Conservation (phyloP, 2,888 invertebrate genomes). For the Xestoiulus laeticollis region DNA sequence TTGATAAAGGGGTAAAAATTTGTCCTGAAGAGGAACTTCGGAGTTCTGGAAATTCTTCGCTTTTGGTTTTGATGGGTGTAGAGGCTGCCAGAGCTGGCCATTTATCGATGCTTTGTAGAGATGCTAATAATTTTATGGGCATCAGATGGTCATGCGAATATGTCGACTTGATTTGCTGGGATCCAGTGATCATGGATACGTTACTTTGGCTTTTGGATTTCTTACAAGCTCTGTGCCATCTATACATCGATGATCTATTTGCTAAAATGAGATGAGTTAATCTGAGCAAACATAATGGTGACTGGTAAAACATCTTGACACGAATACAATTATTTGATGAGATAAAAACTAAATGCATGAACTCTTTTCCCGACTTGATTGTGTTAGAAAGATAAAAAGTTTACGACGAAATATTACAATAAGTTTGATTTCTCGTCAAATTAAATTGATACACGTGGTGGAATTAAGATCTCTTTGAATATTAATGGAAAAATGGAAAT, state of each 20-base stretch:
- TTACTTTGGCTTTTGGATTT: constrained; percentile 26
- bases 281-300: too few species aligned
- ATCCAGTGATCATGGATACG: not conserved
- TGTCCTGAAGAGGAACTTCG: not conserved
- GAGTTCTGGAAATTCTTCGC: not conserved
- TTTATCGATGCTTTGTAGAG: not conserved
- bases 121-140: not conserved
- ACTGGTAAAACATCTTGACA: too few species aligned
- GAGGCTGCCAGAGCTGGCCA: constrained; percentile 1
- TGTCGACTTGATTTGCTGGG: not conserved
- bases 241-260: not conserved
- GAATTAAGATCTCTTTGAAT: too few species aligned
- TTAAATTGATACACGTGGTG: too few species aligned
- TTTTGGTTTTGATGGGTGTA: not conserved
- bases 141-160: not conserved
- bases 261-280: not conserved
- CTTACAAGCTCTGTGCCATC: not conserved
- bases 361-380: too few species aligned
- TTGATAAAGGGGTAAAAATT: not conserved
- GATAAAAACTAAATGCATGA: too few species aligned
- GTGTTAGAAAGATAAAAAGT: too few species aligned
- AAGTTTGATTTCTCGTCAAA: too few species aligned
- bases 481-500: too few species aligned
- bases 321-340: too few species aligned
- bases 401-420: too few species aligned